Evolutionary conservation across 2,113 vertebrate species (phyloP), one percentile per base, ranked within the genome.

Genomic region (Oenanthe melanoleuca): DNA sequence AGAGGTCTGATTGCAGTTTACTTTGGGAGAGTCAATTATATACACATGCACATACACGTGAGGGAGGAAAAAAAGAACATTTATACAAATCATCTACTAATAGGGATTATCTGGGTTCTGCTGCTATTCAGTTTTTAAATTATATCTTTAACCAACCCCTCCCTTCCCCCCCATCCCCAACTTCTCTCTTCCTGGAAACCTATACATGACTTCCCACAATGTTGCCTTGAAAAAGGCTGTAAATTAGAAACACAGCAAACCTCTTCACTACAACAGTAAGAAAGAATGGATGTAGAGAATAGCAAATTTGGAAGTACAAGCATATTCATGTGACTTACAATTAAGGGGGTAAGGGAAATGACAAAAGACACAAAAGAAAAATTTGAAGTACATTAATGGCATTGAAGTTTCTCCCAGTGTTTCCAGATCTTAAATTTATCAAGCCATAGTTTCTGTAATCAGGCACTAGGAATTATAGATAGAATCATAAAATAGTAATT

Each of bases 391-490:
- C 86, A 86, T 88, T 86, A 82, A 88, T 89, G 29, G 63, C 93
- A 80, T 72, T 92, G 83, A 91, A 91, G 88, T 93, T 97, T 79
- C 45, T 69, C 89, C 91, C 59, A 96, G 18, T 84, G 56, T 95
- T 80, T 85, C 88, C 85, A 88, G 61, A 93, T 93, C 92, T 92
- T 82, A 77, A 84, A 45, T 94, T 88, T 93, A 95, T 83, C 80
- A 53, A 89, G 87, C 84, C 89, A 92, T 63, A 95, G 77, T 97
- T 98, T 97, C 97, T 97, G 95, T 97, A 98, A 97, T 97, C 96
- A 97, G 97, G 97, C 94, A 98, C 91, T 95, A 86, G 83, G 56
- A 85, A 91, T 95, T 86, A 95, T 19, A 96, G 85, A 93, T 86
- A 96, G 49, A 89, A 73, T 72, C 59, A 90, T 34, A 94, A 66